Percentiles rank a stretch among this genome's conserved stretches.
Conservation (phyloP, 1,140 invertebrate genomes). For the Druon quercuslanigerum region DNA sequence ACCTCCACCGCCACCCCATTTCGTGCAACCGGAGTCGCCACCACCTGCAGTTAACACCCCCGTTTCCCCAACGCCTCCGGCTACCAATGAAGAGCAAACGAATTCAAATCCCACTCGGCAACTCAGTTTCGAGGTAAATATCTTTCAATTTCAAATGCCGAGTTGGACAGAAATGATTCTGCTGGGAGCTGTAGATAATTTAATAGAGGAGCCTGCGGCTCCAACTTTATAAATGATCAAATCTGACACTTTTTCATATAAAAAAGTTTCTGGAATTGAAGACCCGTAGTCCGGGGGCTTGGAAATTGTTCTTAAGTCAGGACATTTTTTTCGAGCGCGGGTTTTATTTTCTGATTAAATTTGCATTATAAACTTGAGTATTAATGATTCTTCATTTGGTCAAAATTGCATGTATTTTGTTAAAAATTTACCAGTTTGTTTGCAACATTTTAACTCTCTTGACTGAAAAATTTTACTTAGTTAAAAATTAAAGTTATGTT, state of each 20-base stretch:
- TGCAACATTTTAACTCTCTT: too few relatives aligned
- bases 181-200: neutral
- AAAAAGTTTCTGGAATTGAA: too few relatives aligned
- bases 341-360: too few relatives aligned
- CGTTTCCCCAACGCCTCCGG: slow-evolving; percentile 55
- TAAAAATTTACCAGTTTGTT: too few relatives aligned
- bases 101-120: slow-evolving; percentile 66
- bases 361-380: too few relatives aligned
- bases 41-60: slow-evolving; percentile 56
- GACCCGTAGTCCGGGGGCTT: too few relatives aligned
- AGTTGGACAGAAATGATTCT: slow-evolving; percentile 12
- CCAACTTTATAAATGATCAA: neutral
- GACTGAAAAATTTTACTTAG: too few relatives aligned
- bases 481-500: too few relatives aligned
- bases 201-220: neutral
- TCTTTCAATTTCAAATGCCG: slow-evolving; percentile 32
- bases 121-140: slow-evolving; percentile 68
- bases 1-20: slow-evolving; percentile 57
- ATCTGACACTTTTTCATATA: neutral
- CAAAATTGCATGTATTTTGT: too few relatives aligned
- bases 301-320: too few relatives aligned
- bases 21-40: slow-evolving; percentile 58
- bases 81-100: slow-evolving; percentile 65
- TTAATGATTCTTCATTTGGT: too few relatives aligned
- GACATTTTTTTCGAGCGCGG: too few relatives aligned